Evolutionary conservation across 1,140 invertebrate species (phyloP), one percentile per base, ranked within the genome.

Genomic region (Capitella teleta): DNA sequence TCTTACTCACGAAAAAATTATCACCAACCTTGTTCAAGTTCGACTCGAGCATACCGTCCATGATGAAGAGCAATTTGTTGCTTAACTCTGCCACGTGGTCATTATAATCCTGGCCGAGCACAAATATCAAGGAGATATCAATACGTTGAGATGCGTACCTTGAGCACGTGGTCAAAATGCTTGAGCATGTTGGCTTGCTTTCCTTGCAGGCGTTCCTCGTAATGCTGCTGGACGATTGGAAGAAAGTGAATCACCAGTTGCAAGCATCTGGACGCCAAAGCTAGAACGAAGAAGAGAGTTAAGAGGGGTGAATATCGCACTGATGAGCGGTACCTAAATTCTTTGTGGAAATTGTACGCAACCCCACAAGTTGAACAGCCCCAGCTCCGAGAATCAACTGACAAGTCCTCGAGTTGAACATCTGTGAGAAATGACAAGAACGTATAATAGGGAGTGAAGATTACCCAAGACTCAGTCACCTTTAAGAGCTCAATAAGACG

Each of bases 281-380:
- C 92, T 76, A 57, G 2, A 50, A 46, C 25, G 8, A 34, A 16
- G 3, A 19, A 40, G 19, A 40, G 19, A 10, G 25, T 24, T 21
- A 16, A 5, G 16, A 37, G 36, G 21, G 36, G 21, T n/a, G 2
- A 18, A 37, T 18, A 37, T 18, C 36, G 21, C 36, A 37, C 8
- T 5, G 21, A n/a, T 3, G n/a, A 37, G 6, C 21, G 36, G 52
- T 60, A 74, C 74, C 74, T 52, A 98, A 75, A 76, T 94, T 96
- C 34, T 85, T 87, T 53, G 86, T 92, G 0, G 90, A 93, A 42
- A 99, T 98, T 37, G 89, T 95, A 75, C 95, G 97, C 34, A 98
- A 74, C 1, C 93, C 92, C 16, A 90, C 89, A 52, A 90, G 83
- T 63, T 90, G 84, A 61, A 97, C 80, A 1, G 95, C 93, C 26